Evolutionary conservation across 2,113 vertebrate genomes (phyloP).

Genomic region (Leucoraja erinaceus): DNA sequence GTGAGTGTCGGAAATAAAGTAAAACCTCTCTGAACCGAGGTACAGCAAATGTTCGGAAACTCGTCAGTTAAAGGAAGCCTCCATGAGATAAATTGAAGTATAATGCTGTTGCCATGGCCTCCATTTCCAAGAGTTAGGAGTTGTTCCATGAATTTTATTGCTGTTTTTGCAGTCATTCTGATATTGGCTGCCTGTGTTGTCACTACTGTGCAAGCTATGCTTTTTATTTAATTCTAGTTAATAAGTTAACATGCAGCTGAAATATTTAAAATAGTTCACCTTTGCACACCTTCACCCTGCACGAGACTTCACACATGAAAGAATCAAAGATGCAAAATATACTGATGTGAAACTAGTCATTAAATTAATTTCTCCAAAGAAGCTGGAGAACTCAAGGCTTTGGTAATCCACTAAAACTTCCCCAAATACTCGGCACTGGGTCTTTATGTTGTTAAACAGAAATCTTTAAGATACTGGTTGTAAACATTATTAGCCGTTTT

Average conservation of each 20-base stretch:
- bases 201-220: neutral
- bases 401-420: neutral
- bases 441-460: neutral
- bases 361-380: neutral
- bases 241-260: neutral
- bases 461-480: neutral
- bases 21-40: no score
- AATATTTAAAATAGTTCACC: neutral
- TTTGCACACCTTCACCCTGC: neutral
- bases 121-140: neutral
- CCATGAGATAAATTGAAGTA: neutral
- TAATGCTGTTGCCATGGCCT: neutral
- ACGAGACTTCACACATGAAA: neutral
- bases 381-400: neutral
- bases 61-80: neutral
- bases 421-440: neutral
- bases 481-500: neutral
- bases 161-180: neutral
- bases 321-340: neutral
- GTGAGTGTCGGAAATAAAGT: no score
- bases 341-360: neutral
- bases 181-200: neutral
- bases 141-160: neutral
- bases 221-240: neutral
- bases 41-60: no score